phyloP scores from a whole-genome alignment of 2,888 invertebrate genomes.

The Athrips mouffetella region DNA sequence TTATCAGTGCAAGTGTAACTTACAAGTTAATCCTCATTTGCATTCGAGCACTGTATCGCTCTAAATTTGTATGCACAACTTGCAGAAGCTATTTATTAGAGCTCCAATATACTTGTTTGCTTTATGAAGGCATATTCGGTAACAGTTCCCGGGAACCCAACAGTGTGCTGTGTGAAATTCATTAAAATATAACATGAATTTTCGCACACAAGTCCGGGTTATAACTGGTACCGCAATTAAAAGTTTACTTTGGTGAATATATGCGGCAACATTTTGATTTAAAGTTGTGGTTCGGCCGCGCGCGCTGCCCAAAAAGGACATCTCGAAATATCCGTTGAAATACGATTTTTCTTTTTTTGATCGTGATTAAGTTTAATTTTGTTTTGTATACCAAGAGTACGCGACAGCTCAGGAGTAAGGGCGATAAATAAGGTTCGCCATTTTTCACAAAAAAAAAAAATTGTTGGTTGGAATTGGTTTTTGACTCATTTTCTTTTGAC shows the following conservation, averaged over 20 bases:
- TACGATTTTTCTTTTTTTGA: not conserved
- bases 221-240: constrained; percentile 70
- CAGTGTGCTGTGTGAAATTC: constrained; percentile 54
- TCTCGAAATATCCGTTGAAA: constrained; percentile 11
- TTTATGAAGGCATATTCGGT: constrained; percentile 36
- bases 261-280: constrained; percentile 69
- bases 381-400: no score
- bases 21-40: not conserved
- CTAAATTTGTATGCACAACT: constrained; percentile 12
- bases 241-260: constrained; percentile 63
- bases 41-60: not conserved
- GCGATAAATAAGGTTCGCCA: no score
- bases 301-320: constrained; percentile 21
- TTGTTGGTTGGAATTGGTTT: no score
- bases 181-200: constrained; percentile 67
- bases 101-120: constrained; percentile 37
- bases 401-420: no score
- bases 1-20: not conserved
- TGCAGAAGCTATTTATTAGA: constrained; percentile 12
- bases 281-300: constrained; percentile 51
- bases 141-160: constrained; percentile 34
- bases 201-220: constrained; percentile 57
- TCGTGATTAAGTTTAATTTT: constrained; percentile 1
- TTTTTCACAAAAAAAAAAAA: no score
- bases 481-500: no score